Conservation (phyloP, 1,140 invertebrate genomes). For the Glossosoma conforme region DNA sequence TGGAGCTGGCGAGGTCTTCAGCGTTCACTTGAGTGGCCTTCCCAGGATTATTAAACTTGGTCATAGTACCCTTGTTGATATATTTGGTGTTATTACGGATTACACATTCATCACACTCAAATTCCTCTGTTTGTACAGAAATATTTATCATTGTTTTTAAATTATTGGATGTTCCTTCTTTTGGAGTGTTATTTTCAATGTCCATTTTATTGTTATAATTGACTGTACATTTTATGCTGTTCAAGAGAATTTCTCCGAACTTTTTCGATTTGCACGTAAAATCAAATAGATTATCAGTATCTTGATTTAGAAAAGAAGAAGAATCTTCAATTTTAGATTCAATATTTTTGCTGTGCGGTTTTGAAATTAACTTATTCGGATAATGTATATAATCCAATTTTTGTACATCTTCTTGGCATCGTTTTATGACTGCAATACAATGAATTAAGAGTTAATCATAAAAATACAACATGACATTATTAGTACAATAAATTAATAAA, state of each 20-base stretch:
- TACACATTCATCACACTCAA: constrained; percentile 12
- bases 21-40: constrained; percentile 14
- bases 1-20: constrained; percentile 15
- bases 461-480: no score
- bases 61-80: constrained; percentile 5
- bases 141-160: constrained; percentile 1
- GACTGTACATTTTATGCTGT: no score
- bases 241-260: no score
- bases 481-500: no score
- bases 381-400: constrained; percentile 22
- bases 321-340: no score
- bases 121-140: constrained; percentile 12
- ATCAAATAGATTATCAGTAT: no score
- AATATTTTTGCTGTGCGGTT: not conserved
- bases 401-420: constrained; percentile 18
- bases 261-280: no score
- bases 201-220: no score
- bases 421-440: constrained; percentile 26
- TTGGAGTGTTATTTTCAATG: no score
- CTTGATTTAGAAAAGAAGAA: no score
- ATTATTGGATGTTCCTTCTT: no score
- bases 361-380: constrained; percentile 8
- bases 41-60: not conserved
- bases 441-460: no score
- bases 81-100: not conserved